Conservation (phyloP, 2,888 invertebrate species). For the Bellardia bayeri region DNA sequence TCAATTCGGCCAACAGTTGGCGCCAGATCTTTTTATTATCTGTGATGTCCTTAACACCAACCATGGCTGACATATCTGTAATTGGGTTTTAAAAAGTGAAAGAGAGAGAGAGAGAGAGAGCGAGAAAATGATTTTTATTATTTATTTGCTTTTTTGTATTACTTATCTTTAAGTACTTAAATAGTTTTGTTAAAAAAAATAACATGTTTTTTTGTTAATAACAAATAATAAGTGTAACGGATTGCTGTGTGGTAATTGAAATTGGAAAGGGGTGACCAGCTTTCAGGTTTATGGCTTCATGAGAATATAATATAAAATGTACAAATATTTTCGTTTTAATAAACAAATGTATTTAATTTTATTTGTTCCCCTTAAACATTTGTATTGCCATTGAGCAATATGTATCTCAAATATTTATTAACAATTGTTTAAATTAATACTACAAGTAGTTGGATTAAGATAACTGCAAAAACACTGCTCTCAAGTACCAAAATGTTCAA, state of each 20-base stretch:
- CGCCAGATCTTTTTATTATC: slow-evolving; percentile 92
- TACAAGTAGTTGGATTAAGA: slow-evolving; percentile 74
- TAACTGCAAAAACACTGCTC: slow-evolving; percentile 53
- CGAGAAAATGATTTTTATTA: background rate
- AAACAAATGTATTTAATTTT: no score
- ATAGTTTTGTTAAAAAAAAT: slow-evolving; percentile 5
- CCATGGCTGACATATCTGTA: slow-evolving; percentile 89
- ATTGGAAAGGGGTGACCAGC: slow-evolving; percentile 15
- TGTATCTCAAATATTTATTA: slow-evolving; percentile 8
- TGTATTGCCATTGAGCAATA: slow-evolving; percentile 19
- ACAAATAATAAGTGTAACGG: background rate
- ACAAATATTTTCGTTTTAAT: background rate
- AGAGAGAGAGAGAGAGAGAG: background rate
- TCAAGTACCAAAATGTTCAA: slow-evolving; percentile 17
- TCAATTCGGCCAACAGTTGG: slow-evolving; percentile 92
- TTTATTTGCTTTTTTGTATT: background rate
- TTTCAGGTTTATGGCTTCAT: background rate
- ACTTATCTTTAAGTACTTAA: slow-evolving; percentile 15
- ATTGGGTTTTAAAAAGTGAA: slow-evolving; percentile 58
- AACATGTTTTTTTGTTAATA: slow-evolving; percentile 7
- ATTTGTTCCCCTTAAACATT: background rate
- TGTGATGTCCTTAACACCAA: slow-evolving; percentile 92
- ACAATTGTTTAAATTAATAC: slow-evolving; percentile 51
- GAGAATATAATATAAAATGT: background rate
- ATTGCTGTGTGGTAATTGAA: background rate